phyloP scores from a whole-genome alignment of 2,113 vertebrate genomes.

The Antechinus stuartii region DNA sequence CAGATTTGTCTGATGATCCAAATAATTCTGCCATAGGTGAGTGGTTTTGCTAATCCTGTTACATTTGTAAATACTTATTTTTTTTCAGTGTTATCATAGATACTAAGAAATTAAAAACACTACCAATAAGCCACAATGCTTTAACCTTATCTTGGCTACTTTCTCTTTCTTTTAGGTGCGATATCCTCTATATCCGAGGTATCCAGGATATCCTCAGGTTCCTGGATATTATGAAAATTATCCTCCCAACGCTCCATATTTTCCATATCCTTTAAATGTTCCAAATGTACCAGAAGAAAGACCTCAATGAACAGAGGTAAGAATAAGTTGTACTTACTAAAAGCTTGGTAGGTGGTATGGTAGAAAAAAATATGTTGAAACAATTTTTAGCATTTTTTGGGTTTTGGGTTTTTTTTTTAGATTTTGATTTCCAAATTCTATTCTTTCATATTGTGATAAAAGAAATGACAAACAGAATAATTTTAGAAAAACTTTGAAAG shows the following conservation, averaged over 20 bases:
- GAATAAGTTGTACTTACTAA: neutral
- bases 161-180: neutral
- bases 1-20: neutral
- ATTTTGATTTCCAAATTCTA: too few species aligned
- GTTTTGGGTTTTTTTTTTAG: too few species aligned
- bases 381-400: too few species aligned
- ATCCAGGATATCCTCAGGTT: too few species aligned
- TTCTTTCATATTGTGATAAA: too few species aligned
- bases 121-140: neutral
- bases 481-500: too few species aligned
- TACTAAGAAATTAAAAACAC: neutral
- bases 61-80: neutral
- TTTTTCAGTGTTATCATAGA: neutral
- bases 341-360: neutral
- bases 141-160: neutral
- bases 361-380: neutral
- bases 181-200: too few species aligned
- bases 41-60: neutral
- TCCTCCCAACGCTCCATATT: too few species aligned
- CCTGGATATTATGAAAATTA: too few species aligned
- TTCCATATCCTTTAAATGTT: fast-evolving
- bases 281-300: neutral
- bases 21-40: neutral
- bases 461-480: too few species aligned
- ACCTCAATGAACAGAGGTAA: neutral